Conservation (phyloP, 1,140 invertebrate species). For the Anagrus nilaparvatae region DNA sequence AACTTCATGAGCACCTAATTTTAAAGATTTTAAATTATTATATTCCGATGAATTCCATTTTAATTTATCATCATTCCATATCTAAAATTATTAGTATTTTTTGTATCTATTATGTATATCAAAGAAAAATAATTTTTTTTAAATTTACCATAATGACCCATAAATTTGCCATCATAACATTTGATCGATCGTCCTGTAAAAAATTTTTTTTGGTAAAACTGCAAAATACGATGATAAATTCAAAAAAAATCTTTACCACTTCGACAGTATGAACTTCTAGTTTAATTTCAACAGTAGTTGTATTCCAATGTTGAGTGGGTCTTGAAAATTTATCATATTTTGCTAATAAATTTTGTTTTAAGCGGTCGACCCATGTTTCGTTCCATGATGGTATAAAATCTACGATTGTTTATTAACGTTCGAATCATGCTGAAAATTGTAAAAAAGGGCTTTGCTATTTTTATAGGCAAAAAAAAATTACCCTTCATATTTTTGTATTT, state of each 20-base stretch:
- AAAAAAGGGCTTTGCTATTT: constrained; percentile 6
- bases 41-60: constrained; percentile 53
- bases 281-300: constrained; percentile 44
- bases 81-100: constrained; percentile 39
- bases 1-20: constrained; percentile 51
- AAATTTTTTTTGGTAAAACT: too few species aligned
- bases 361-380: constrained; percentile 45
- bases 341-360: constrained; percentile 48
- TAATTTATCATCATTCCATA: constrained; percentile 54
- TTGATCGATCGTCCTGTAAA: constrained; percentile 14
- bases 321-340: constrained; percentile 55
- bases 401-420: constrained; percentile 7
- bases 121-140: not conserved
- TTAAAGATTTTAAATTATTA: constrained; percentile 44
- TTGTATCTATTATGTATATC: too few species aligned
- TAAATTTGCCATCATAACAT: constrained; percentile 13
- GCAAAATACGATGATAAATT: too few species aligned
- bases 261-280: constrained; percentile 36
- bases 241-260: constrained; percentile 15
- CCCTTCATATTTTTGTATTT: not conserved
- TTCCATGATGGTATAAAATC: constrained; percentile 42
- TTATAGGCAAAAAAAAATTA: not conserved
- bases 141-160: constrained; percentile 13
- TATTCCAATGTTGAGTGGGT: constrained; percentile 44
- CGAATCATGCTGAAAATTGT: constrained; percentile 5